Conservation (phyloP, 2,797 vertebrate species). For the Fistularia commersonii region DNA sequence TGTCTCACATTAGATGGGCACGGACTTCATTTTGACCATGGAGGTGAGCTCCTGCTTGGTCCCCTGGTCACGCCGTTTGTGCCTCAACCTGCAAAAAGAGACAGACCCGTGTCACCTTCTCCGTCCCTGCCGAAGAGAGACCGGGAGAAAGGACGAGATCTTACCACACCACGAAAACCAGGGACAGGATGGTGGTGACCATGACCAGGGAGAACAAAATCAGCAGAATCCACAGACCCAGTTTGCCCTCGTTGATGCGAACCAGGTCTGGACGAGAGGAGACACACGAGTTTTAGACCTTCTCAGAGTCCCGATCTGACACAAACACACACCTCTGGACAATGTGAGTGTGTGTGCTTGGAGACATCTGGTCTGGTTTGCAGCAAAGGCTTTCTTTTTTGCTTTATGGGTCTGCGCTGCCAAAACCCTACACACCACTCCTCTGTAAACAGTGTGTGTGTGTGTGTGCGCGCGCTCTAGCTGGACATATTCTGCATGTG, state of each 20-base stretch:
- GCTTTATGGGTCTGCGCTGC: no score
- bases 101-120: no score
- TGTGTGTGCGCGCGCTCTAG: no score
- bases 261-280: conserved; percentile 33
- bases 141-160: no score
- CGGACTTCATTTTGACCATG: conserved; percentile 82
- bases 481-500: no score
- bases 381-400: no score
- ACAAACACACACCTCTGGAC: no score
- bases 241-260: conserved; percentile 50
- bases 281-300: neutral
- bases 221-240: conserved; percentile 70
- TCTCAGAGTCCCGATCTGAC: no score
- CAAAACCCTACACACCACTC: no score
- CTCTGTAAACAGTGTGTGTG: no score
- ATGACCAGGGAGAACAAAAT: conserved; percentile 72
- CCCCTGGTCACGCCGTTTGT: conserved; percentile 64
- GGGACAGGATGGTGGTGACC: conserved; percentile 66
- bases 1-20: conserved; percentile 70
- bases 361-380: no score
- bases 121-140: no score
- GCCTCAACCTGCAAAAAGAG: conserved; percentile 64
- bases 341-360: neutral
- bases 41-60: conserved; percentile 78
- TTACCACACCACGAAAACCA: conserved; percentile 76